Conservation (phyloP, 2,797 vertebrate genomes). For the Tangara arthus region DNA sequence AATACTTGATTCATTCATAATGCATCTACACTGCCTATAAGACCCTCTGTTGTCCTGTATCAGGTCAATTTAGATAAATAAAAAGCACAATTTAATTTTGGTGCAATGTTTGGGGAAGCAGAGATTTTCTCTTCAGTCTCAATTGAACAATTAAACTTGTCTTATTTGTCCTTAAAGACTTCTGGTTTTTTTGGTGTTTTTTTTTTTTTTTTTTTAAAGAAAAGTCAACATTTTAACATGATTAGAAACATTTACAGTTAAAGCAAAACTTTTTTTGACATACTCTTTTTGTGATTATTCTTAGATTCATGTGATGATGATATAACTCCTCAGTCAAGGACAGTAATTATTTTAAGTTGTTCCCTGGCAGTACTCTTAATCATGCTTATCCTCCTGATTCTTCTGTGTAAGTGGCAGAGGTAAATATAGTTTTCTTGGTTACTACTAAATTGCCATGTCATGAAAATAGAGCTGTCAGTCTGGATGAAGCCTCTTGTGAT, state of each 20-base stretch:
- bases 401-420: conserved; percentile 66
- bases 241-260: neutral
- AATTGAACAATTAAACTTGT: neutral
- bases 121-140: neutral
- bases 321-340: neutral
- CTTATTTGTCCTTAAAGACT: neutral
- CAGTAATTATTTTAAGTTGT: neutral
- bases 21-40: neutral
- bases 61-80: neutral
- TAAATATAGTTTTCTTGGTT: conserved; percentile 28
- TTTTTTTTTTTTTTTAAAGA: neutral
- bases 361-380: conserved; percentile 34
- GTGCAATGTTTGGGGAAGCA: neutral
- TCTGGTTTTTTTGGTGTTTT: too few relatives aligned
- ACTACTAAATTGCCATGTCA: neutral
- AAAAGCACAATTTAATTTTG: neutral
- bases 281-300: neutral
- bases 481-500: neutral
- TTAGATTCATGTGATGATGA: conserved; percentile 61
- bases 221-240: neutral
- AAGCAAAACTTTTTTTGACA: neutral
- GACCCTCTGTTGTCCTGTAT: neutral
- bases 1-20: neutral
- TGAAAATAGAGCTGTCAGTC: neutral
- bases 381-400: conserved; percentile 34